Evolutionary conservation across 2,113 vertebrate genomes (phyloP).

Genomic region (Cephalopterus ornatus): DNA sequence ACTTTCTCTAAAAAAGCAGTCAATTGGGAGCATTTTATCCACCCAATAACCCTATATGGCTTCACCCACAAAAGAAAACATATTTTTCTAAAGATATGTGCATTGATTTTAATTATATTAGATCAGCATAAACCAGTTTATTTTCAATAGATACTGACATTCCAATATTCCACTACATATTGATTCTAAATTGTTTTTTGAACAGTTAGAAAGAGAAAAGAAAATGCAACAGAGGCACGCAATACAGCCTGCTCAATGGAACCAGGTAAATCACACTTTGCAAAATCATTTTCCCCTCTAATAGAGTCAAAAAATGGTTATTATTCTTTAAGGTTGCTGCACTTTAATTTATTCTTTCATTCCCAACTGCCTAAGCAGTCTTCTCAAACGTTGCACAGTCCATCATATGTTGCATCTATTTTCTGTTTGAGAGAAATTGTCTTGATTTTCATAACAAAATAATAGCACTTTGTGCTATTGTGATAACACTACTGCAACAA

Average conservation of each 20-base stretch:
- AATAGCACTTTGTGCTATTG: neutral
- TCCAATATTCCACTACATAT: conserved; percentile 13
- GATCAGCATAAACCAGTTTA: neutral
- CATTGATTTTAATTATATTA: conserved; percentile 48
- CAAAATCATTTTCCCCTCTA: conserved; percentile 53
- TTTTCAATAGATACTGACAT: conserved; percentile 25
- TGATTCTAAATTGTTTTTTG: neutral
- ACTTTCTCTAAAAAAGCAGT: neutral
- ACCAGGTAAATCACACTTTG: conserved; percentile 36
- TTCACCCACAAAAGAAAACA: neutral
- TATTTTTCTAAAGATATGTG: neutral
- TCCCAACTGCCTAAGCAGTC: neutral
- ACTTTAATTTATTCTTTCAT: conserved; percentile 53
- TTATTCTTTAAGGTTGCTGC: conserved; percentile 24
- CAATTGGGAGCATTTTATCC: neutral
- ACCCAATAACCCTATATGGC: neutral
- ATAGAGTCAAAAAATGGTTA: conserved; percentile 50
- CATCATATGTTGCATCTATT: conserved; percentile 22
- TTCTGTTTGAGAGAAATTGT: conserved; percentile 10
- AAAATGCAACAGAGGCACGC: neutral
- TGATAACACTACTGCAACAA: neutral
- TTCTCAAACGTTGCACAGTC: neutral
- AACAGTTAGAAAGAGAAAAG: neutral
- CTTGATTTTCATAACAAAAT: conserved; percentile 46
- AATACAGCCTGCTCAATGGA: neutral